These are phyloP conservation scores for Amiota mariae DNA, from an alignment of 2,888 invertebrate species.

Conservation along the genomic window DNA sequence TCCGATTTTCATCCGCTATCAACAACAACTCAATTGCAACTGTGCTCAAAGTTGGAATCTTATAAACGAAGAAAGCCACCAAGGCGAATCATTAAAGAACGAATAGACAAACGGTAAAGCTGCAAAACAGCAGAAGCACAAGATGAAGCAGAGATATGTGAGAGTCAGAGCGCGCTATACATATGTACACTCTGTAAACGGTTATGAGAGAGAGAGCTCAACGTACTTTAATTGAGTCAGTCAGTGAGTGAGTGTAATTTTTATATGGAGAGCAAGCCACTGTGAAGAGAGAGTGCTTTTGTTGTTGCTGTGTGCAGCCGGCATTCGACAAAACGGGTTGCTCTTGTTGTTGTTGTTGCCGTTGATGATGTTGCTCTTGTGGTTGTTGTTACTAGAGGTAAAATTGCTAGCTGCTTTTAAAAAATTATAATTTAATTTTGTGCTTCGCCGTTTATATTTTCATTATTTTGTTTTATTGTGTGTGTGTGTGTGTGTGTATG, in stretches of 20 bases:
- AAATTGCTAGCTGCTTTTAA: neutral
- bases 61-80: constrained; percentile 1
- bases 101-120: neutral
- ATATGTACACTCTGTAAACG: too few relatives aligned
- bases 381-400: too few relatives aligned
- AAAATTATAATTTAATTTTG: constrained; percentile 25
- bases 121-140: constrained; percentile 38
- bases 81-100: neutral
- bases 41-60: constrained; percentile 40
- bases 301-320: neutral
- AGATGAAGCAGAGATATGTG: neutral
- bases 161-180: too few relatives aligned
- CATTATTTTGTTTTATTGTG: neutral
- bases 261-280: neutral
- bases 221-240: neutral
- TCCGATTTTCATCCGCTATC: constrained; percentile 68
- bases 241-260: neutral
- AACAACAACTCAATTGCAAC: constrained; percentile 68
- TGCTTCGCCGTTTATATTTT: constrained; percentile 20
- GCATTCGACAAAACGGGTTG: too few relatives aligned
- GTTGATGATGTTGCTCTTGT: too few relatives aligned
- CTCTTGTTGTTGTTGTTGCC: too few relatives aligned
- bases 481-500: neutral
- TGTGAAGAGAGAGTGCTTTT: neutral
- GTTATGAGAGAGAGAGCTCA: constrained; percentile 20